phyloP scores from a whole-genome alignment of 1,140 invertebrate species.

The Andricus grossulariae region DNA sequence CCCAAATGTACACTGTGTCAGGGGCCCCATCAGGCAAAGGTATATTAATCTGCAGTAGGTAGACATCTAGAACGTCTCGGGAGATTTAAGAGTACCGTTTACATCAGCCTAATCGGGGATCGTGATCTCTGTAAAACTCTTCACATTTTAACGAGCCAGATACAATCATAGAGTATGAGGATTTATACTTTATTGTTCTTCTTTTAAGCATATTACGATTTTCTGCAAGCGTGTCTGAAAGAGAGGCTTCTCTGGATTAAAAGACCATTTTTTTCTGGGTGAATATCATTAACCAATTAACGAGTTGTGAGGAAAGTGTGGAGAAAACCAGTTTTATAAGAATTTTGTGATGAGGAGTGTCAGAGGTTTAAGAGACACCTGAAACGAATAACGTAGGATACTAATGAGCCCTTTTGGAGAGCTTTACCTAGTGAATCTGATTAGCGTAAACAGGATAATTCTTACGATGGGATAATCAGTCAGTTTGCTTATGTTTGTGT shows the following conservation, averaged over 20 bases:
- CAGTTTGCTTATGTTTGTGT: no score
- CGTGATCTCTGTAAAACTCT: slow-evolving; percentile 5
- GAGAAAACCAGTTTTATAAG: no score
- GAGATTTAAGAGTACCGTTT: slow-evolving; percentile 28
- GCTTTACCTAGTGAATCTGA: no score
- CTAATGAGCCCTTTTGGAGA: no score
- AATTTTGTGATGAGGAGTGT: no score
- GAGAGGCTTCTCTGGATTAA: background rate
- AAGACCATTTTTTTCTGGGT: background rate
- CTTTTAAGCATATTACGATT: slow-evolving; percentile 19
- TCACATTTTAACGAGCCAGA: slow-evolving; percentile 20
- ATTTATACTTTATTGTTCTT: slow-evolving; percentile 8
- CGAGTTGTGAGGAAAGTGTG: no score
- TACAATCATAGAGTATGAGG: background rate
- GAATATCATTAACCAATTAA: no score
- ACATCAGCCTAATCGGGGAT: slow-evolving; percentile 10
- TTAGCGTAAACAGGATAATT: no score
- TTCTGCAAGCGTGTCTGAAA: background rate
- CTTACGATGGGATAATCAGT: no score
- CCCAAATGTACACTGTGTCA: slow-evolving; percentile 26
- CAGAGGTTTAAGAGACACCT: no score
- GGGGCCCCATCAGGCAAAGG: background rate
- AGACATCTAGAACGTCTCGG: slow-evolving; percentile 19
- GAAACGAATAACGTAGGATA: no score
- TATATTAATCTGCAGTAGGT: background rate